Base-by-base conservation (phyloP, 2,888 invertebrate genomes). In the Macrostomum cliftonense region DNA sequence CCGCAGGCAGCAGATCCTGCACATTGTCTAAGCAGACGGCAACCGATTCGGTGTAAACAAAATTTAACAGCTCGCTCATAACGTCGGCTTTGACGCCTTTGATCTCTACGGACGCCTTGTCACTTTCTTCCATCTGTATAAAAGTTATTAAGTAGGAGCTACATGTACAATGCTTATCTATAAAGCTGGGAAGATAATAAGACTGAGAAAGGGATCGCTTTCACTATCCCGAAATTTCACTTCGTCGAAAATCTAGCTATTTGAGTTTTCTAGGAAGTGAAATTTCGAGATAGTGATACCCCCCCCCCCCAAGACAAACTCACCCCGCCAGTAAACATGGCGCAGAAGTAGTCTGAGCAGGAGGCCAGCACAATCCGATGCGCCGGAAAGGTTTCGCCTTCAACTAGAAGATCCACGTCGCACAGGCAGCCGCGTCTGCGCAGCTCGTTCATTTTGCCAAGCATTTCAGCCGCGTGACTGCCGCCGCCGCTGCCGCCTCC, bases 281-380 rank as follows among this genome's bases (percentile, higher is more conserved):
- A n/a, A n/a, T n/a, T n/a, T n/a, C n/a, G n/a, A n/a, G n/a, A n/a
- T n/a, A n/a, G n/a, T n/a, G n/a, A n/a, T n/a, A n/a, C n/a, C n/a
- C n/a, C n/a, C n/a, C n/a, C n/a, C n/a, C n/a, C n/a, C n/a, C n/a
- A n/a, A n/a, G 37, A 13, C 13, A 40, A 17, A 37, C 57, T 52
- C 56, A 68, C 67, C 57, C 62, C 65, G 56, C 60, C 62, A 13
- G 67, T 66, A 54, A 68, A 68, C 68, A 68, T 68, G 38, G 68
- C 68, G 59, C 61, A 63, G 57, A 68, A 68, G 54, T 68, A 68
- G 47, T 67, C 67, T 55, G 66, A 66, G 50, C 65, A 65, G 2
- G 67, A 65, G 13, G 68, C 67, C 38, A 68, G 55, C 1, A 68
- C 66, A 47, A 67, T 63, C 14, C 64, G 55, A 53, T 68, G 68